Conservation (phyloP, 2,888 invertebrate species). For the Metallyticus violacea region DNA sequence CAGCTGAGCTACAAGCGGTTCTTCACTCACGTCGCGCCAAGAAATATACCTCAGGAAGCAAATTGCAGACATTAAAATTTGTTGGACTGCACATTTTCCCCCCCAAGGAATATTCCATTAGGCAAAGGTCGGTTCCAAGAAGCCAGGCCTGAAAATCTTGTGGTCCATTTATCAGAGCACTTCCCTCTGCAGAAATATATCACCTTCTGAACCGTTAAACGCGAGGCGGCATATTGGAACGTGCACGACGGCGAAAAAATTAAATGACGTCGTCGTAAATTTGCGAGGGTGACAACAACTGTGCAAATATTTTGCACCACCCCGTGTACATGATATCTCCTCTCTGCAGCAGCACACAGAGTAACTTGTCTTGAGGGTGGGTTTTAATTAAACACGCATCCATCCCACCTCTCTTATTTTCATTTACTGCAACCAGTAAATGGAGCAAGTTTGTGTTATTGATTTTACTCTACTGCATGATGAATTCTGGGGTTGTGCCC, state of each 20-base stretch:
- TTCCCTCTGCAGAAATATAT: neutral
- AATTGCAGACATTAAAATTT: no score
- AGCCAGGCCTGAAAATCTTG: no score
- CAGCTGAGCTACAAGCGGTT: no score
- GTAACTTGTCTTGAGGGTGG: no score
- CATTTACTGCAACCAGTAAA: neutral
- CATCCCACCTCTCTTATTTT: neutral
- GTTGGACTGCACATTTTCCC: no score
- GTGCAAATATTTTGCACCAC: neutral
- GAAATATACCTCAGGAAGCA: no score
- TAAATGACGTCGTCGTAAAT: neutral
- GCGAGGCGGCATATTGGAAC: neutral
- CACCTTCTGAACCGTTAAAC: neutral
- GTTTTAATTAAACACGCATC: neutral
- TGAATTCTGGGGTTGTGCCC: neutral
- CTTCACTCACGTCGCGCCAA: no score
- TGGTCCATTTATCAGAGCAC: neutral
- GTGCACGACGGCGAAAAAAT: neutral
- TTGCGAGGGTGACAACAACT: neutral
- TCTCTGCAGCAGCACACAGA: no score
- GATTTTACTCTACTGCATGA: neutral
- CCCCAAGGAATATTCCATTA: no score
- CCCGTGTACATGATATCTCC: no score
- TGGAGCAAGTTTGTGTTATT: neutral
- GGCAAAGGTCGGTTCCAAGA: no score